phyloP scores from a whole-genome alignment of 2,888 invertebrate species.

The Acrobasis consociella region DNA sequence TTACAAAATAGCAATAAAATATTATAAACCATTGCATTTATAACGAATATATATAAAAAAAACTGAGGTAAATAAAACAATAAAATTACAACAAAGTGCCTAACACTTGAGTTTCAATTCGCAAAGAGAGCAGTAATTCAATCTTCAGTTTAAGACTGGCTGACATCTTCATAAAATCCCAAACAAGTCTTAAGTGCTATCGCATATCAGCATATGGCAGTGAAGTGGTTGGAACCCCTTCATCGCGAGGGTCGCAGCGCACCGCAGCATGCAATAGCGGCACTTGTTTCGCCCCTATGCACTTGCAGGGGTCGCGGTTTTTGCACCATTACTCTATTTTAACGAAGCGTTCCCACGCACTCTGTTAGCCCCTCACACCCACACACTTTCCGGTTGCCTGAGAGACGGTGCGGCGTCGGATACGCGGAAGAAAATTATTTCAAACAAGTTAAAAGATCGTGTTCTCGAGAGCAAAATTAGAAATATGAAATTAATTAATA shows the following conservation, averaged over 20 bases:
- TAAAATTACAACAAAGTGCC: too few relatives aligned
- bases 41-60: too few relatives aligned
- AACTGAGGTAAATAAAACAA: too few relatives aligned
- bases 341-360: constrained; percentile 67
- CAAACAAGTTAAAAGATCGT: too few relatives aligned
- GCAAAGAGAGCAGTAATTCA: too few relatives aligned
- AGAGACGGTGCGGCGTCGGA: constrained; percentile 25
- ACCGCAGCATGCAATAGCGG: constrained; percentile 30
- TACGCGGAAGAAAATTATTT: neutral
- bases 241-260: constrained; percentile 26
- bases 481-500: too few relatives aligned
- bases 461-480: too few relatives aligned
- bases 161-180: neutral
- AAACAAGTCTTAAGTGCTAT: constrained; percentile 30
- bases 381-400: constrained; percentile 3
- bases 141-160: too few relatives aligned
- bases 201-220: constrained; percentile 32
- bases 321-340: constrained; percentile 69
- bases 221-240: constrained; percentile 28
- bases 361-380: constrained; percentile 2
- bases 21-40: too few relatives aligned
- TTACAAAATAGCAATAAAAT: too few relatives aligned
- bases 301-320: constrained; percentile 74
- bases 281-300: constrained; percentile 82
- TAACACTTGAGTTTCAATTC: too few relatives aligned